Evolutionary conservation across 2,113 vertebrate genomes (phyloP).

Genomic region (Alethe diademata): DNA sequence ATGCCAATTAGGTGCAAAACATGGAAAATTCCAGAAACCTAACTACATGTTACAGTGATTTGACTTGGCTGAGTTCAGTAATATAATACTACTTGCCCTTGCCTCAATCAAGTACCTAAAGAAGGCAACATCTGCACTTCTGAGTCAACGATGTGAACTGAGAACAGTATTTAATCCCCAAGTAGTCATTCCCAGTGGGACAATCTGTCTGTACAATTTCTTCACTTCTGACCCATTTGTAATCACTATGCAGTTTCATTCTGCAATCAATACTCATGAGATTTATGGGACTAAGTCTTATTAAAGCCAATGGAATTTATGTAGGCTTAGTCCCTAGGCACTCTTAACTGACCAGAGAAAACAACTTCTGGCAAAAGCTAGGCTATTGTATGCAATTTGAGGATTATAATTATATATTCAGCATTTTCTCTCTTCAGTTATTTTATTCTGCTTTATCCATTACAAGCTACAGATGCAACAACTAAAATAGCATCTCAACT

Average conservation of each 20-base stretch:
- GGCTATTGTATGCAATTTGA: not conserved
- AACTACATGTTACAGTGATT: not conserved
- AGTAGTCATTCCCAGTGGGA: not conserved
- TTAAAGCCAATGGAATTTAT: not conserved
- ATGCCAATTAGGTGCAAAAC: not conserved
- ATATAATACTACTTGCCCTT: not conserved
- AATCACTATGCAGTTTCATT: not conserved
- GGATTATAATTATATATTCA: not conserved
- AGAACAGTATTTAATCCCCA: not conserved
- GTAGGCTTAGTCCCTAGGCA: not conserved
- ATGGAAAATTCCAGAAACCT: not conserved
- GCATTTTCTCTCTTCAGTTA: not conserved
- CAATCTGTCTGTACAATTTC: not conserved
- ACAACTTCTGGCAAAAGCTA: not conserved
- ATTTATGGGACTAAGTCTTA: not conserved
- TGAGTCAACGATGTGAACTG: not conserved
- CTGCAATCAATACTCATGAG: not conserved
- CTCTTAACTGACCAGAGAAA: not conserved
- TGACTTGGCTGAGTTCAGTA: not conserved
- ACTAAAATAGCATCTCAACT: not conserved
- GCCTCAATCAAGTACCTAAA: not conserved
- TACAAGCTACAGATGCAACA: not conserved
- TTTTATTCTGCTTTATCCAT: not conserved
- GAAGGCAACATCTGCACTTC: not conserved
- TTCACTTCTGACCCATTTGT: not conserved